Evolutionary conservation across 2,888 invertebrate species (phyloP), one percentile per base, ranked within the genome.

Genomic region (Himalopsyche japonica): DNA sequence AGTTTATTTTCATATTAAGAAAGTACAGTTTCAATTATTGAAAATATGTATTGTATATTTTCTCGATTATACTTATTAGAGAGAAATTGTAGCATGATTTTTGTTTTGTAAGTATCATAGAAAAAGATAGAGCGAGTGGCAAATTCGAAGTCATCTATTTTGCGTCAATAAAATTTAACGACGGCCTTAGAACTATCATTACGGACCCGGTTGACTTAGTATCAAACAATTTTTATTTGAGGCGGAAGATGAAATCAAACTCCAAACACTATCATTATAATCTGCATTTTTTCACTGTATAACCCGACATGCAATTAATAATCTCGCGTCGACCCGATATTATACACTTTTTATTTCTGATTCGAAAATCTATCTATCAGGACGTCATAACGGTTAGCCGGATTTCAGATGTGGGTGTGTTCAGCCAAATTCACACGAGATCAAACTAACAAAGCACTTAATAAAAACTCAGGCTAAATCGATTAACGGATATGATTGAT

Each of bases 401-500:
- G 48, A 48, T 43, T 34, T 43, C 78, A 37, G 20, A 34, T 27
- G 47, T 78, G 24, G 78, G 37, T 27, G 47, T 47, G 49, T 24
- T 20, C 34, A n/a, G 37, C 77, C 37, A 43, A 34, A 80, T 83
- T 83, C 79, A 79, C 76, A 83, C 83, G 79, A 83, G 43, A 70
- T 47, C 48, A 83, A 80, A 83, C 70, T 70, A 70, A 70, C 70
- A 70, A 70, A 70, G 70, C 70, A 70, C 27, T 70, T 27, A 20
- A 70, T 70, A 70, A 64, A 48, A 79, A 83, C 24, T 47, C 57
- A 18, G 10, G 24, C 82, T 82, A 43, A 70, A 79, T 83, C 83
- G 83, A 83, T 80, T 83, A 80, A 83, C 47, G 76, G 79, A 79
- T 76, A 79, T 83, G 82, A 83, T 83, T 83, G 77, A 83, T 83